Conservation (phyloP, 2,113 vertebrate species). For the Spea multiplicata region DNA sequence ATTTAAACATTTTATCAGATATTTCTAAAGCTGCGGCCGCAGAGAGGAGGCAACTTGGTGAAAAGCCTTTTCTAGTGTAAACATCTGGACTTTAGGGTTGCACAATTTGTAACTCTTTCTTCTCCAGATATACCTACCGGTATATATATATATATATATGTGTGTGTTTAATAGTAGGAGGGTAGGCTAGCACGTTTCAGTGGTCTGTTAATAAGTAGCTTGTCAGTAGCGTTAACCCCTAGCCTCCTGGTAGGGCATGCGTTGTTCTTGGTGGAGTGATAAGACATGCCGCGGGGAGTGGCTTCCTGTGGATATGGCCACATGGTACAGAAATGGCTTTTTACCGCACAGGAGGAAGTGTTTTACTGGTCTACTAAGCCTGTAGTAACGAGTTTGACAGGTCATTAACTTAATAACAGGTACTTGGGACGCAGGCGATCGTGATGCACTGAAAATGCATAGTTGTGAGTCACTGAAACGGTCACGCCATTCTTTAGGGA, state of each 20-base stretch:
- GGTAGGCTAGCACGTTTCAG: too few species aligned
- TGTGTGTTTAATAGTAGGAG: too few species aligned
- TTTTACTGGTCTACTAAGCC: neutral
- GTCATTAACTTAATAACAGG: conserved; percentile 5
- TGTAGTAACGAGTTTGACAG: conserved; percentile 17
- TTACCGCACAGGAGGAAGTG: conserved; percentile 5
- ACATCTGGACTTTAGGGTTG: conserved; percentile 9
- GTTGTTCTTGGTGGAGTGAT: neutral
- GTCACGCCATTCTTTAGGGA: too few species aligned
- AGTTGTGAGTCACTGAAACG: too few species aligned
- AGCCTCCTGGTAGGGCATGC: neutral
- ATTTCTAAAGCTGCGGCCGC: too few species aligned
- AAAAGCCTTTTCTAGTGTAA: neutral
- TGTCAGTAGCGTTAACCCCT: neutral
- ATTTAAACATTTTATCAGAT: too few species aligned
- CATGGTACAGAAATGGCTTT: conserved; percentile 8
- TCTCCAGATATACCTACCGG: neutral
- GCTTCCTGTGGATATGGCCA: conserved; percentile 15
- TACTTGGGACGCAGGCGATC: neutral
- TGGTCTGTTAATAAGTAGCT: neutral
- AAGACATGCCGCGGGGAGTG: neutral
- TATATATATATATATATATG: too few species aligned
- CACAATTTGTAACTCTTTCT: neutral
- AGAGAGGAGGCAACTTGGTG: too few species aligned
- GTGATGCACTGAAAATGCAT: too few species aligned